Evolutionary conservation across 2,888 invertebrate species (phyloP).

Genomic region (Neria commutata): DNA sequence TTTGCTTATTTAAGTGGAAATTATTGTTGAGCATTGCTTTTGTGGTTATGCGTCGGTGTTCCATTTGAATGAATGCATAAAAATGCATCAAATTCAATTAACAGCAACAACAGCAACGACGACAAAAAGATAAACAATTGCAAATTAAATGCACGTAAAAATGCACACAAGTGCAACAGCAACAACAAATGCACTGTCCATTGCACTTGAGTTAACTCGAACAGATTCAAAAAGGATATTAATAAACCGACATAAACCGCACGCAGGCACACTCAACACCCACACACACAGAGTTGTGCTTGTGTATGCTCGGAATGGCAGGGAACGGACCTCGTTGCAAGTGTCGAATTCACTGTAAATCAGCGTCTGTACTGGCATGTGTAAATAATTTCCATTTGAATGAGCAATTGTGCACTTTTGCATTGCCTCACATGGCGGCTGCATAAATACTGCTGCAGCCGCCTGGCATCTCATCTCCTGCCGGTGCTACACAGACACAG

Average conservation of each 20-base stretch:
- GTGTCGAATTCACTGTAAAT: conserved; percentile 3
- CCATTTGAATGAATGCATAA: neutral
- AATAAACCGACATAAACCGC: conserved; percentile 50
- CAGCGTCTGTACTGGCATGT: conserved; percentile 30
- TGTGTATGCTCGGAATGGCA: conserved; percentile 14
- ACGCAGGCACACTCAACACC: conserved; percentile 16
- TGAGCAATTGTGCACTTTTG: conserved; percentile 57
- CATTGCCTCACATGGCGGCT: conserved; percentile 9
- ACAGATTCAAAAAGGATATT: conserved; percentile 54
- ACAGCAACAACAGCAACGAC: conserved; percentile 17
- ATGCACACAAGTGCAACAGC: conserved; percentile 16
- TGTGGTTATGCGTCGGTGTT: too few relatives aligned
- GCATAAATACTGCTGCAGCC: conserved; percentile 24
- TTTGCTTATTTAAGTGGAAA: neutral
- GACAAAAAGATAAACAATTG: conserved; percentile 33
- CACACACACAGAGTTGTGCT: conserved; percentile 19
- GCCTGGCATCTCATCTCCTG: neutral
- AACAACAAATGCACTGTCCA: conserved; percentile 37
- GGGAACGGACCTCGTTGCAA: neutral
- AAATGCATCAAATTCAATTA: conserved; percentile 32
- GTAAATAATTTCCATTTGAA: conserved; percentile 61
- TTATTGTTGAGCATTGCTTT: too few relatives aligned
- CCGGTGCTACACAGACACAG: too few relatives aligned
- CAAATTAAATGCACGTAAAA: conserved; percentile 35
- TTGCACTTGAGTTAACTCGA: conserved; percentile 52